phyloP scores from a whole-genome alignment of 53 echinoderm and acorn worm genomes.

The Apostichopus leukothele region DNA sequence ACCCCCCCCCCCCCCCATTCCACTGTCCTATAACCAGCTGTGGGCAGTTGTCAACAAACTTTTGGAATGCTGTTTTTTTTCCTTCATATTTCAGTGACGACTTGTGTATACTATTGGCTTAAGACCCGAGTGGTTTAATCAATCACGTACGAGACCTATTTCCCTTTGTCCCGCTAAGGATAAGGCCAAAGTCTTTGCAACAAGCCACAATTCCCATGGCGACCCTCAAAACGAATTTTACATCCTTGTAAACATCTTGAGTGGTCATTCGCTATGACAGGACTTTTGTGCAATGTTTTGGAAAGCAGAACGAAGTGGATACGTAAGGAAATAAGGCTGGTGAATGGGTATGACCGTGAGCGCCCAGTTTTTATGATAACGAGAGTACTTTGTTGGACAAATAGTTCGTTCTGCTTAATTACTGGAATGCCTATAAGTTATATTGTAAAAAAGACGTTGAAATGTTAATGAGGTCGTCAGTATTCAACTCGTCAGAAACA shows the following conservation, averaged over 20 bases:
- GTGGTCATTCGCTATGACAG: slow-evolving; percentile 32
- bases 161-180: slow-evolving; percentile 42
- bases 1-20: neutral
- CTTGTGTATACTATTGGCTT: neutral
- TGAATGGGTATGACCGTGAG: neutral
- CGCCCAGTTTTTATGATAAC: slow-evolving; percentile 6
- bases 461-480: too few species aligned
- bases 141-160: slow-evolving; percentile 9
- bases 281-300: slow-evolving; percentile 40
- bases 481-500: too few species aligned
- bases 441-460: too few species aligned
- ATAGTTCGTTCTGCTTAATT: neutral
- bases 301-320: neutral
- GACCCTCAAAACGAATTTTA: slow-evolving; percentile 11
- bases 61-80: slow-evolving; percentile 31
- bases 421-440: too few species aligned
- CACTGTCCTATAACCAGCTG: slow-evolving; percentile 30
- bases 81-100: neutral
- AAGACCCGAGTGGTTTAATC: slow-evolving; percentile 22
- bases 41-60: slow-evolving; percentile 42
- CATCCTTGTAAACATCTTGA: slow-evolving; percentile 26
- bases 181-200: slow-evolving; percentile 10
- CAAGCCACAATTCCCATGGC: slow-evolving; percentile 31
- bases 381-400: slow-evolving; percentile 33
- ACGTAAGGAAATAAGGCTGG: neutral